Evolutionary conservation across 2,888 invertebrate species (phyloP).

Genomic region (Hemistola chrysoprasaria): DNA sequence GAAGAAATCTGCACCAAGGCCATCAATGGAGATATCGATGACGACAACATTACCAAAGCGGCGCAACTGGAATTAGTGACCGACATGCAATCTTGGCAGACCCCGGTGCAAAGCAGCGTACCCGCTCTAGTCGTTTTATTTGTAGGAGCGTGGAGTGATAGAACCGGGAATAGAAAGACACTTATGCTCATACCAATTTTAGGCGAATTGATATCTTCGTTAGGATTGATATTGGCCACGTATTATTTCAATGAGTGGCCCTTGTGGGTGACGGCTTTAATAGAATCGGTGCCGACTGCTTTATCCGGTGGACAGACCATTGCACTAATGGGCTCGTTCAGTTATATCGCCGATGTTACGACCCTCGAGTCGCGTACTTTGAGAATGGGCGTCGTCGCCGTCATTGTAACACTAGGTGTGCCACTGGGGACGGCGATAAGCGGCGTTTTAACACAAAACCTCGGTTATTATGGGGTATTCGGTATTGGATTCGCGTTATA

Average conservation of each 20-base stretch:
- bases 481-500: conserved; percentile 54
- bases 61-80: conserved; percentile 72
- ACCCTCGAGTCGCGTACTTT: conserved; percentile 82
- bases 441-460: conserved; percentile 69
- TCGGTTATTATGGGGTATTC: conserved; percentile 74
- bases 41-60: conserved; percentile 50
- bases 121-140: conserved; percentile 82
- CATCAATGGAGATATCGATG: conserved; percentile 45
- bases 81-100: conserved; percentile 79
- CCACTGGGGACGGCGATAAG: conserved; percentile 77
- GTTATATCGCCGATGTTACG: conserved; percentile 83
- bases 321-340: conserved; percentile 81
- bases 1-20: conserved; percentile 73
- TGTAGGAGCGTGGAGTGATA: conserved; percentile 84
- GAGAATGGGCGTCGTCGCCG: conserved; percentile 82
- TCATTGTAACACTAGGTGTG: conserved; percentile 74
- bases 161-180: conserved; percentile 79
- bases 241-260: conserved; percentile 82
- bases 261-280: conserved; percentile 75
- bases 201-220: conserved; percentile 76
- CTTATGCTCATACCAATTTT: conserved; percentile 80
- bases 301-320: conserved; percentile 82
- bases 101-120: conserved; percentile 77
- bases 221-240: conserved; percentile 76
- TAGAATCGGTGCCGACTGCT: conserved; percentile 79